Conservation (phyloP, 1,140 invertebrate species). For the Drosophila lowei region DNA sequence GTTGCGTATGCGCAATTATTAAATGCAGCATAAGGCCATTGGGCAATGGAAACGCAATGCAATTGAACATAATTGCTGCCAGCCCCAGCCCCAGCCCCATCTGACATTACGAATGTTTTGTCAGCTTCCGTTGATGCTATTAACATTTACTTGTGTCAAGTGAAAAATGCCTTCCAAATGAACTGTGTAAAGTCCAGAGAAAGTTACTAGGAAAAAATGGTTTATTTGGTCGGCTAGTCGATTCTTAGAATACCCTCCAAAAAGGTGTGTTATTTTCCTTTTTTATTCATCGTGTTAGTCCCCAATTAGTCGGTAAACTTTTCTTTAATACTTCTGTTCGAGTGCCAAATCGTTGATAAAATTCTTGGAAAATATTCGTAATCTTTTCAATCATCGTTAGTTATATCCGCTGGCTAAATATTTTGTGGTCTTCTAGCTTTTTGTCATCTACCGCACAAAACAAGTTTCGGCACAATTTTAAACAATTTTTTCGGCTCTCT, state of each 20-base stretch:
- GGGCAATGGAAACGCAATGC: slow-evolving; percentile 44
- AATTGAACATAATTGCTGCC: slow-evolving; percentile 68
- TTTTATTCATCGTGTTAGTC: neutral
- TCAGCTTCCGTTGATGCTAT: slow-evolving; percentile 43
- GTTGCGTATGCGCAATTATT: slow-evolving; percentile 78
- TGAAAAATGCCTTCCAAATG: slow-evolving; percentile 41
- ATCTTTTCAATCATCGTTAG: slow-evolving; percentile 42
- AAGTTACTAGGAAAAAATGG: neutral
- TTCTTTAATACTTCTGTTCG: neutral
- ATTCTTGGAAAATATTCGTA: slow-evolving; percentile 8
- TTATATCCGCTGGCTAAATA: slow-evolving; percentile 7
- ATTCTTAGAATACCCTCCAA: neutral
- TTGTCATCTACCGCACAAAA: neutral
- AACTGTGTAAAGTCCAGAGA: slow-evolving; percentile 10
- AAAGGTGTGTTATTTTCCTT: neutral
- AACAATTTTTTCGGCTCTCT: slow-evolving; percentile 31
- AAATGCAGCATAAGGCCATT: slow-evolving; percentile 71
- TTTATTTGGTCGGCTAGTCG: no score
- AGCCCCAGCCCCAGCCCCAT: slow-evolving; percentile 25
- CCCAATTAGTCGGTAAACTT: neutral
- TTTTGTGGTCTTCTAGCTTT: neutral
- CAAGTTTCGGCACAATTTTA: slow-evolving; percentile 48
- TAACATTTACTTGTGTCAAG: slow-evolving; percentile 46
- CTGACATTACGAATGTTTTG: slow-evolving; percentile 45
- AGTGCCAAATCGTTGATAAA: neutral